Conservation (phyloP, 1,140 invertebrate species). For the Eurosta solidaginis region DNA sequence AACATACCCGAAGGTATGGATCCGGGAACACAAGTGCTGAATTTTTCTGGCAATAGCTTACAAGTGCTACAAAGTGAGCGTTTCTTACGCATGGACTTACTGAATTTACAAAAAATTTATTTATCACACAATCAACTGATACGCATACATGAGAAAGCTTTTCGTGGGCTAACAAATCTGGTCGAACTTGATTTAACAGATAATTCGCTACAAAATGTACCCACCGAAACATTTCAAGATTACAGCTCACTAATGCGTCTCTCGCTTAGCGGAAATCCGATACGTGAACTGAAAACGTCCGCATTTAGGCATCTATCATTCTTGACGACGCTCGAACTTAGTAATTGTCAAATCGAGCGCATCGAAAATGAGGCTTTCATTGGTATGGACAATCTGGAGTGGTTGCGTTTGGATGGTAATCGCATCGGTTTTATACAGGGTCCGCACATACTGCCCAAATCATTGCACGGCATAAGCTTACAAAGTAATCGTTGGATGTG, state of each 20-base stretch:
- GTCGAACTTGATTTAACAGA: slow-evolving; percentile 86
- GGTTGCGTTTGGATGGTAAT: slow-evolving; percentile 83
- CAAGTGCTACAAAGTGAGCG: slow-evolving; percentile 74
- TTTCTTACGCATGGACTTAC: slow-evolving; percentile 76
- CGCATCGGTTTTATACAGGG: slow-evolving; percentile 73
- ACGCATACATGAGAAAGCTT: slow-evolving; percentile 77
- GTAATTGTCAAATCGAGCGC: slow-evolving; percentile 74
- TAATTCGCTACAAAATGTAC: slow-evolving; percentile 77
- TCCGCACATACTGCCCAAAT: slow-evolving; percentile 71
- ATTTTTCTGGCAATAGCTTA: slow-evolving; percentile 81
- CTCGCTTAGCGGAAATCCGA: slow-evolving; percentile 79
- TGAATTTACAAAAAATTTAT: slow-evolving; percentile 87
- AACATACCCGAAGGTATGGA: slow-evolving; percentile 80
- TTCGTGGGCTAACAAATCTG: slow-evolving; percentile 82
- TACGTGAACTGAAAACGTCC: slow-evolving; percentile 70
- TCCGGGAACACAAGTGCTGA: slow-evolving; percentile 86
- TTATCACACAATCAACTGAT: slow-evolving; percentile 76
- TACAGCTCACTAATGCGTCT: slow-evolving; percentile 81
- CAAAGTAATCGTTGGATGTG: slow-evolving; percentile 89
- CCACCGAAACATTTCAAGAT: slow-evolving; percentile 76
- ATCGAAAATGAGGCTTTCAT: slow-evolving; percentile 82
- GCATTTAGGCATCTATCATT: slow-evolving; percentile 77
- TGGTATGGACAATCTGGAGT: slow-evolving; percentile 79
- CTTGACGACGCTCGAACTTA: slow-evolving; percentile 80
- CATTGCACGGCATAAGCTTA: slow-evolving; percentile 76